Base-by-base conservation (phyloP, 2,888 invertebrate genomes). In the Gonocerus acuteangulatus region DNA sequence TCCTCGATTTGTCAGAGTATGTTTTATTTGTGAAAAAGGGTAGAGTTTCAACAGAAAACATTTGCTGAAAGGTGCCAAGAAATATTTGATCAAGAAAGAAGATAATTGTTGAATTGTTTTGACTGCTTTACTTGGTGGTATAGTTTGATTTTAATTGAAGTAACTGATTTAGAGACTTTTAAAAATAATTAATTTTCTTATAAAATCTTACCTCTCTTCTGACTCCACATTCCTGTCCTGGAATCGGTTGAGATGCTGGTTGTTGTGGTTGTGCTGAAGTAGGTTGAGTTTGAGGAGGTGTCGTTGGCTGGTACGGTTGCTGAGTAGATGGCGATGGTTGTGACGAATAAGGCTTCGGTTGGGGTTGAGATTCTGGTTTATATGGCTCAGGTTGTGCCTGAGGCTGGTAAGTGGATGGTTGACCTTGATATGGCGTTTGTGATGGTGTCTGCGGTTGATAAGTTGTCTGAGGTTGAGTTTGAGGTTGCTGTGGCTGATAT, bases 191-290 rank as follows among this genome's bases (percentile, higher is more conserved):
- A n/a, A n/a, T n/a, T n/a, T n/a, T n/a, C n/a, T n/a, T n/a, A n/a
- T 15, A 6, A 7, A 42, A 15, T 42, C 71, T 70, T 69, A 77
- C 77, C 63, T 70, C 67, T 65, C 76, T 74, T 67, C 73, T 72
- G 15, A 74, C 69, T 61, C 77, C 77, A 61, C 77, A 76, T 48
- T 71, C 69, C 48, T 63, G 65, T 22, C 71, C 72, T 15, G 71
- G 72, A 61, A 51, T 62, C 19, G 64, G 47, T 42, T 60, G 62
- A 47, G 54, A 45, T 36, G 62, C 47, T 32, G 66, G 51, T 15
- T 15, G 60, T 21, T 39, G 56, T 2, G 15, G 36, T 19, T 49
- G 15, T 13, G 19, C 11, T 19, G 21, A 15, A n/a, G 18, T n/a
- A 22, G 39, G 39, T 39, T 39, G 39, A 15, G n/a, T 13, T 15